Base-by-base conservation (phyloP, 2,797 vertebrate species). In the Cynopterus sphinx region DNA sequence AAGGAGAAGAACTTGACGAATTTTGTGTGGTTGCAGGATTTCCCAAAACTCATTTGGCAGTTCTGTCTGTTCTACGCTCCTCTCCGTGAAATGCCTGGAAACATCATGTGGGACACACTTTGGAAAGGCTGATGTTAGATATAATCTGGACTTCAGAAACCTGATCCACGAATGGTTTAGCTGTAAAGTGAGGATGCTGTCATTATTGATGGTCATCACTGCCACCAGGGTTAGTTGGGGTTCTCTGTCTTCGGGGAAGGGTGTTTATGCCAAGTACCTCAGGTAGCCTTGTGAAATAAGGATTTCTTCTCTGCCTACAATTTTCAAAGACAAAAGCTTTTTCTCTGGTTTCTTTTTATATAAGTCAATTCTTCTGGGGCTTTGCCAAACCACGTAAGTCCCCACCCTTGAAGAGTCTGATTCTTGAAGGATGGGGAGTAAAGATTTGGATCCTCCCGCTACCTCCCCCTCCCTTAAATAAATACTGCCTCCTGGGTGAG, bases 331-430 rank as follows among this genome's bases (percentile, higher is more conserved):
- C 19, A 33, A 90, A 96, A 63, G 19, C 55, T 33, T 61, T 73
- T 61, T 73, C 71, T 94, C 59, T 81, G 71, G 63, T 92, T 88
- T 88, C 51, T 81, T n/a, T 90, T 81, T 67, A 41, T 85, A 13
- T 39, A 82, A 90, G n/a, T 61, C 71, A 55, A 88, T 83, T 71
- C 57, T 90, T 17, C 24, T 19, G 39, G 33, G 75, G 39, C 41
- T 93, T 86, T 88, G 90, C 94, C 90, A 94, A 68, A 57, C 49
- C 24, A 15, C 49, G 26, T 4, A 12, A 3, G 65, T 49, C 41
- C 31, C 51, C 59, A 39, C 16, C 59, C 87, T 95, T 43, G 31
- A 33, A 43, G 46, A 71, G 31, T 49, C 46, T 59, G 41, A 53
- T 79, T 87, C 55, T 61, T 49, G 21, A 68, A 78, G 46, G 55